These are phyloP conservation scores for Sorex araneus DNA, from an alignment of 2,113 vertebrate genomes.

Conservation along the genomic window DNA sequence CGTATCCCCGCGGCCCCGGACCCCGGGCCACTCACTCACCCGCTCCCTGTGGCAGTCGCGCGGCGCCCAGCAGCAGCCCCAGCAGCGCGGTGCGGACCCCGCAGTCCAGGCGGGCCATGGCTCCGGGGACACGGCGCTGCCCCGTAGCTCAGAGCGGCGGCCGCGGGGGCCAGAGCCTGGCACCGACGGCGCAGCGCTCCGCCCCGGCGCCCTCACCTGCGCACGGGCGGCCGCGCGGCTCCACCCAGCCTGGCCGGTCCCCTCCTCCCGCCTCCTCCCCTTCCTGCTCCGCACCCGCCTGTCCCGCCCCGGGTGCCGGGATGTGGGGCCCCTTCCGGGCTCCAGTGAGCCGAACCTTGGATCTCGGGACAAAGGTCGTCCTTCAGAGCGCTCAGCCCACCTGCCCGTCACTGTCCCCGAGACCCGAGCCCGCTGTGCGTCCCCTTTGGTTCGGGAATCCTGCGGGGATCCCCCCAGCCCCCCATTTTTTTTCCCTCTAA, in stretches of 20 bases:
- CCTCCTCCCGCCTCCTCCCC: conserved; percentile 58
- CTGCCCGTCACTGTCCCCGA: neutral
- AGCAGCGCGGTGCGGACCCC: conserved; percentile 7
- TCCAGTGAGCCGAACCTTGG: neutral
- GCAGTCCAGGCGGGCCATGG: conserved; percentile 67
- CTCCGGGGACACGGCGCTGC: neutral
- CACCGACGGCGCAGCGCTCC: neutral
- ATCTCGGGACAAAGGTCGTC: neutral
- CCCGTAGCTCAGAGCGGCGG: neutral
- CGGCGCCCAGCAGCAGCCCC: conserved; percentile 30
- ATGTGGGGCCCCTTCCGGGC: neutral
- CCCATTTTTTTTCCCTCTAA: neutral
- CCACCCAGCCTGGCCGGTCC: conserved; percentile 44
- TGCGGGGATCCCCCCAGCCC: neutral
- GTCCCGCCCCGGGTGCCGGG: neutral
- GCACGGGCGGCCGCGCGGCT: neutral
- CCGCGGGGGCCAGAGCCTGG: neutral
- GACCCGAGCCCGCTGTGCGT: neutral
- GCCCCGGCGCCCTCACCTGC: conserved; percentile 54
- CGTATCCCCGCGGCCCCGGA: fast-evolving
- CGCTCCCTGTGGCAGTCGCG: neutral
- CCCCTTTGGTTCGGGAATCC: neutral
- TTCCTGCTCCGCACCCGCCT: conserved; percentile 47
- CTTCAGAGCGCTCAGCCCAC: neutral
- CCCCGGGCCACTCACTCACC: conserved; percentile 29